phyloP scores from a whole-genome alignment of 2,113 vertebrate species.

The Arvicanthis niloticus region DNA sequence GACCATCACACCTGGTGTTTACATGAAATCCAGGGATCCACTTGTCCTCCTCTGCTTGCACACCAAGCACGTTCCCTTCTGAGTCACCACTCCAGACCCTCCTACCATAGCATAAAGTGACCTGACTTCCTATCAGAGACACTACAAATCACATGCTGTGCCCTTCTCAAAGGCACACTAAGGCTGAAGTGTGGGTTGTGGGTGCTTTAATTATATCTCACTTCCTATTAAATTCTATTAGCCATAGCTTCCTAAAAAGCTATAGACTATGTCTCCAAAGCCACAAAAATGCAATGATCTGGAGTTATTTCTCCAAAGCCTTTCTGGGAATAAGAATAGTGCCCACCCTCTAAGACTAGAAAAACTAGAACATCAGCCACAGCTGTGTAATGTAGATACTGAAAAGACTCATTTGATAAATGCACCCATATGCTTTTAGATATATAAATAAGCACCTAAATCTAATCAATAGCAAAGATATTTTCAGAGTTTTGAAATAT shows the following conservation, averaged over 20 bases:
- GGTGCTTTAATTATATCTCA: neutral
- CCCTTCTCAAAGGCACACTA: neutral
- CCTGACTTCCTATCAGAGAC: neutral
- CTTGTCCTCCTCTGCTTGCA: neutral
- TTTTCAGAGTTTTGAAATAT: conserved; percentile 20
- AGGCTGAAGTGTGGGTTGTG: neutral
- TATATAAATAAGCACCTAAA: neutral
- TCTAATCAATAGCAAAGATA: neutral
- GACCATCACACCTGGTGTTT: neutral
- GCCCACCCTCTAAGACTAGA: neutral
- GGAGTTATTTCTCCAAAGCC: neutral
- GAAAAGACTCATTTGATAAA: neutral
- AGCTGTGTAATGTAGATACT: neutral
- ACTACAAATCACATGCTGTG: neutral
- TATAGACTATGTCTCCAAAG: neutral
- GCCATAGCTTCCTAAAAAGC: neutral
- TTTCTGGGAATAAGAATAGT: neutral
- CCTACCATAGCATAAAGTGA: neutral
- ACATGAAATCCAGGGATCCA: neutral
- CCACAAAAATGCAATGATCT: neutral
- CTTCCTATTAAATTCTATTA: neutral
- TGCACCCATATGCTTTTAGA: neutral
- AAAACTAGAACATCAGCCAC: neutral
- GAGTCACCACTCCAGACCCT: neutral
- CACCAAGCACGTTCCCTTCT: neutral